Evolutionary conservation across 2,113 vertebrate species (phyloP).

Genomic region (Baryphthengus martii): DNA sequence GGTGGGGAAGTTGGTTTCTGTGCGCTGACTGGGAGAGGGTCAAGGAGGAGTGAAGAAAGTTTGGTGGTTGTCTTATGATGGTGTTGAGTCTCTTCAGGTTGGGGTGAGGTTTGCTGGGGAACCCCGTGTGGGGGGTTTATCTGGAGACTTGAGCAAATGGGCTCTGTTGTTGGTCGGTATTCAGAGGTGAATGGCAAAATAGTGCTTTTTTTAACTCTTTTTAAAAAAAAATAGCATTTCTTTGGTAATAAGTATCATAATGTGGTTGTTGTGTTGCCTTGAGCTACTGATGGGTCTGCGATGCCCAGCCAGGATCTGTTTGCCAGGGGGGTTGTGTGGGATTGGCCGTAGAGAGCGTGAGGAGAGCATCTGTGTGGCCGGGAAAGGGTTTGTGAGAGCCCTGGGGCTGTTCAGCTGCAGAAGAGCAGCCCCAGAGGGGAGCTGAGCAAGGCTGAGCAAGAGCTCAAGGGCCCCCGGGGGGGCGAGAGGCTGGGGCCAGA

Average conservation of each 20-base stretch:
- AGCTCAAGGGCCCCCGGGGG: too few species aligned
- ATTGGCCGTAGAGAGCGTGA: fast-evolving
- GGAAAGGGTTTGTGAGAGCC: too few species aligned
- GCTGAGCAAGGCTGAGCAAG: too few species aligned
- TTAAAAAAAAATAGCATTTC: background rate
- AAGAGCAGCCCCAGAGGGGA: too few species aligned
- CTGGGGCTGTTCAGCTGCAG: too few species aligned
- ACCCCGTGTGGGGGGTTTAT: fast-evolving
- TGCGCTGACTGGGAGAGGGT: background rate
- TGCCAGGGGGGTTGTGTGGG: background rate
- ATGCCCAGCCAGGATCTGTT: too few species aligned
- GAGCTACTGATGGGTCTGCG: background rate
- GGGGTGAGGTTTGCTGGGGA: fast-evolving
- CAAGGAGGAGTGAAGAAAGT: fast-evolving
- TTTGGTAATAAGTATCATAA: fast-evolving
- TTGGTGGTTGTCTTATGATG: fast-evolving
- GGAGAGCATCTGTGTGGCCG: background rate
- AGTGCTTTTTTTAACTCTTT: background rate
- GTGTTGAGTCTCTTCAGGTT: background rate
- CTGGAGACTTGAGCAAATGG: fast-evolving
- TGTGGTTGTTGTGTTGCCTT: background rate
- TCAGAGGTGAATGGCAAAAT: background rate
- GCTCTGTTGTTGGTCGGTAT: fast-evolving
- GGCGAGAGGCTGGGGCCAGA: too few species aligned
- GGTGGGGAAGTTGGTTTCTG: fast-evolving